phyloP scores from a whole-genome alignment of 2,888 invertebrate genomes.

The Parthenolecanium corni region DNA sequence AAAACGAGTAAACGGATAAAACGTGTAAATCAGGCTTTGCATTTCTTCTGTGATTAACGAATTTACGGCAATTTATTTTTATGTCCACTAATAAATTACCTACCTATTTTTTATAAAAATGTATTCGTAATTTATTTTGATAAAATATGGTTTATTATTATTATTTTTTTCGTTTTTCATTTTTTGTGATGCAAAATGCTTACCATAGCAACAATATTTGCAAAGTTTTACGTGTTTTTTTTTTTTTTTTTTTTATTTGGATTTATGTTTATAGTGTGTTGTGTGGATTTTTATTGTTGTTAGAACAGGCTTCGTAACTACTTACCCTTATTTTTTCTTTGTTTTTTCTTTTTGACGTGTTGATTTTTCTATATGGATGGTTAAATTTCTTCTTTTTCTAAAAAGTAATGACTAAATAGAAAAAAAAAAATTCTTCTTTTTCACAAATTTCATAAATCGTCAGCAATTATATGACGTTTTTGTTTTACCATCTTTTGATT shows the following conservation, averaged over 20 bases:
- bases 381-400: neutral
- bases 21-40: no score
- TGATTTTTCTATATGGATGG: neutral
- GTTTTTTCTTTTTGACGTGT: conserved; percentile 4
- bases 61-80: no score
- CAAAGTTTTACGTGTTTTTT: conserved; percentile 2
- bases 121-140: no score
- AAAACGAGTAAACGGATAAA: no score
- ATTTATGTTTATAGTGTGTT: no score
- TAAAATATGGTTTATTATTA: no score
- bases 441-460: no score
- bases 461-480: neutral
- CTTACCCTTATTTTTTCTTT: conserved; percentile 1
- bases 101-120: no score
- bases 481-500: neutral
- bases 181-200: conserved; percentile 19
- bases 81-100: no score
- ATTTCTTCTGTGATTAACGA: no score
- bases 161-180: no score
- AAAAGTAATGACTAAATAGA: neutral
- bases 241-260: conserved; percentile 13
- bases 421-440: neutral
- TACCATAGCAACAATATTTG: conserved; percentile 19
- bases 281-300: conserved; percentile 17
- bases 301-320: conserved; percentile 2